Conservation (phyloP, 2,888 invertebrate species). For the Diloba caeruleocephala region DNA sequence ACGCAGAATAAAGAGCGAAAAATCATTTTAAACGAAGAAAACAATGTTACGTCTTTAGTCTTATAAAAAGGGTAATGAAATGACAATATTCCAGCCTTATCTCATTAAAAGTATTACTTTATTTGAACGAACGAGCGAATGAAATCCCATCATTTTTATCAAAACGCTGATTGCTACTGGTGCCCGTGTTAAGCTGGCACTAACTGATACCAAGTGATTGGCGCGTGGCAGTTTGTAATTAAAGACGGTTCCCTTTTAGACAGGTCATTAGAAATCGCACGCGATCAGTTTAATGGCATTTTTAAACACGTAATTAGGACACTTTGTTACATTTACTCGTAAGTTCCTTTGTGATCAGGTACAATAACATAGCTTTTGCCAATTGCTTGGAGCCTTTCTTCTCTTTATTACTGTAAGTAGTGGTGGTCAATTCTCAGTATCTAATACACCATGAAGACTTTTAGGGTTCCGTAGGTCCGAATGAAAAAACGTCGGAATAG, state of each 20-base stretch:
- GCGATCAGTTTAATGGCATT: conserved; percentile 17
- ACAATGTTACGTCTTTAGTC: no score
- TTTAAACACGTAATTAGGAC: conserved; percentile 1
- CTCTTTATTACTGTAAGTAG: no score
- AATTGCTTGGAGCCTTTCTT: no score
- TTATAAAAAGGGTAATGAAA: no score
- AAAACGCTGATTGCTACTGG: conserved; percentile 5
- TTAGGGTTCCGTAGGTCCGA: no score
- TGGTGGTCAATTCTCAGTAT: no score
- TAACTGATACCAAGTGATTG: conserved; percentile 23
- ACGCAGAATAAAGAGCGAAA: no score
- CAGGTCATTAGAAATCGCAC: conserved; percentile 20
- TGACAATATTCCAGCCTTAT: neutral
- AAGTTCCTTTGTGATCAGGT: neutral
- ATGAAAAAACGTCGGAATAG: no score
- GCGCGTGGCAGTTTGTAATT: conserved; percentile 14
- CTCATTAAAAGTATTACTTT: conserved; percentile 11
- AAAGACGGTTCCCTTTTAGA: conserved; percentile 15
- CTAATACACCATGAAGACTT: no score
- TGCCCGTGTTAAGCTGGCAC: conserved; percentile 22
- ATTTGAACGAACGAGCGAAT: neutral
- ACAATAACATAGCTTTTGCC: neutral
- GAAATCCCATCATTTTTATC: conserved; percentile 14
- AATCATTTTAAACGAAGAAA: no score
- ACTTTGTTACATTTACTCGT: neutral